A percentile compares a stretch with the other conserved stretches of the same genome.
Conservation (phyloP, 2,113 vertebrate genomes). For the Heterochromis multidens region DNA sequence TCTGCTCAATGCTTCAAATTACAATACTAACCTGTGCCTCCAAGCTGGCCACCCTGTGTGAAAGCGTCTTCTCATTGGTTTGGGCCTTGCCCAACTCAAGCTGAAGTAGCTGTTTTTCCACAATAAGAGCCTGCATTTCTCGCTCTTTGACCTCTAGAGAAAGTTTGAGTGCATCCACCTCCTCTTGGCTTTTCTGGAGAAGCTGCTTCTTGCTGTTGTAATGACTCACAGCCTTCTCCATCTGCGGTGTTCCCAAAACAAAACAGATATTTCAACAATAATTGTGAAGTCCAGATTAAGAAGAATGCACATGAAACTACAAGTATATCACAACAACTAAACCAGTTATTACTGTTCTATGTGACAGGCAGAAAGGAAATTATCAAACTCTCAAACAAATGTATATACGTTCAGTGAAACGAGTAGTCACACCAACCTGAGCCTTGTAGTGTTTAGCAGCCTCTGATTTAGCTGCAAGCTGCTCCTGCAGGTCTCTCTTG, state of each 20-base stretch:
- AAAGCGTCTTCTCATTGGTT: constrained; percentile 77
- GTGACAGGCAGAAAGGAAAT: too few species aligned
- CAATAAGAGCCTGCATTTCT: constrained; percentile 67
- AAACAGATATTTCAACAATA: background rate
- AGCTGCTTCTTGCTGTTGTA: constrained; percentile 87
- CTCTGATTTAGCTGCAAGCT: constrained; percentile 80
- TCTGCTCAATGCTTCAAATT: background rate
- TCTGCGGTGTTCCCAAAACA: constrained; percentile 56
- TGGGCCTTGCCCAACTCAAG: constrained; percentile 78
- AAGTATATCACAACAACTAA: background rate
- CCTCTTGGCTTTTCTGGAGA: constrained; percentile 78
- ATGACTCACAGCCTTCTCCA: constrained; percentile 85
- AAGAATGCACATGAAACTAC: background rate
- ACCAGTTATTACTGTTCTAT: background rate
- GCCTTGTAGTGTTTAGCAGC: constrained; percentile 84
- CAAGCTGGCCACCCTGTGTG: constrained; percentile 75
- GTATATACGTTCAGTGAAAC: too few species aligned
- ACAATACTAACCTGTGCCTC: constrained; percentile 81
- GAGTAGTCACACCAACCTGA: constrained; percentile 76
- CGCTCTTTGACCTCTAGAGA: constrained; percentile 74
- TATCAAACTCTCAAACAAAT: too few species aligned
- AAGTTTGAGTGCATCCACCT: constrained; percentile 66
- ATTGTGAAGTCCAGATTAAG: background rate
- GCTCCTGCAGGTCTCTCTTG: constrained; percentile 73
- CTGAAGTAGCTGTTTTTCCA: constrained; percentile 68